A percentile compares a stretch with the other conserved stretches of the same genome.
These are phyloP conservation scores for Stenotaenia linearis DNA, from an alignment of 2,888 invertebrate genomes.

Conservation along the genomic window DNA sequence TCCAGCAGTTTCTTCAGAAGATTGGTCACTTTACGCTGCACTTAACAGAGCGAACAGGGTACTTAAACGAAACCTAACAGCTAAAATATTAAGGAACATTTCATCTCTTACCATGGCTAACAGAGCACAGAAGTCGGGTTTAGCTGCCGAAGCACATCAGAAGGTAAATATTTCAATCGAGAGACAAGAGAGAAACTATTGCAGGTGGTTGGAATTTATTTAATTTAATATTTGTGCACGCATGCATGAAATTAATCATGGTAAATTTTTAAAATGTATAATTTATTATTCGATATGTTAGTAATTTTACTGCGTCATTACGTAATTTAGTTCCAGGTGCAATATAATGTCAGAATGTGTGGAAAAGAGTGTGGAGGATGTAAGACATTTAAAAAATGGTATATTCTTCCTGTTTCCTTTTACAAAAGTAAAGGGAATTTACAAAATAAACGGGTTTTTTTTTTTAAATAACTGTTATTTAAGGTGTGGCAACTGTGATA, in stretches of 20 bases:
- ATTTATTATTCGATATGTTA: too few species aligned
- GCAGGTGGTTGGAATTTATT: neutral
- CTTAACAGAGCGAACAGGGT: neutral
- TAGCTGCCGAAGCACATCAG: conserved; percentile 90
- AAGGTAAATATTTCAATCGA: conserved; percentile 61
- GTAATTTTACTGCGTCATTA: too few species aligned
- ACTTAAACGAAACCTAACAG: neutral
- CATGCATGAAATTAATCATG: too few species aligned
- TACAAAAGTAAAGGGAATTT: too few species aligned
- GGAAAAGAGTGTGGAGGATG: neutral
- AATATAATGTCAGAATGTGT: neutral
- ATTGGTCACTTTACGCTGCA: neutral
- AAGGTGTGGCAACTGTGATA: too few species aligned
- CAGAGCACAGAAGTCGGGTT: conserved; percentile 85
- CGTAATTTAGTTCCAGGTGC: too few species aligned
- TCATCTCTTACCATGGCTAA: conserved; percentile 58
- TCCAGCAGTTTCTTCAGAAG: neutral
- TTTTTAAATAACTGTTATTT: neutral
- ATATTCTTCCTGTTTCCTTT: neutral
- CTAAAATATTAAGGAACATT: neutral
- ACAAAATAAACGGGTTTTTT: too few species aligned
- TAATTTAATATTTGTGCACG: too few species aligned
- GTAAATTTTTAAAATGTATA: too few species aligned
- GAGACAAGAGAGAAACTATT: neutral
- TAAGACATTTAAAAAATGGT: neutral